Evolutionary conservation across 2,797 vertebrate genomes (phyloP).

Genomic region (Xerus rutilus): DNA sequence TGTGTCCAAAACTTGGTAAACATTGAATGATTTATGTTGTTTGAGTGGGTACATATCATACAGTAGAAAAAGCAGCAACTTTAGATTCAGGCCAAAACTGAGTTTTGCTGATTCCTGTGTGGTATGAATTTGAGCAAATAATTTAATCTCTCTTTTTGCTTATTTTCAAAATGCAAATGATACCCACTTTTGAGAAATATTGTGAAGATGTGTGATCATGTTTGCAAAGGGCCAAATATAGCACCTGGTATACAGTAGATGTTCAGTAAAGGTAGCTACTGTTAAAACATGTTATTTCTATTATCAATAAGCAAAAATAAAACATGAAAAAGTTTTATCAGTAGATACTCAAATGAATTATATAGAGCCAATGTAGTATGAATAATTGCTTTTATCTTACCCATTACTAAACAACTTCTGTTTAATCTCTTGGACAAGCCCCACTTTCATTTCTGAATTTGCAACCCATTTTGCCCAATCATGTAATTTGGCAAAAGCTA

Average conservation of each 20-base stretch:
- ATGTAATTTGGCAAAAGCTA: slow-evolving; percentile 15
- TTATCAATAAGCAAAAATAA: slow-evolving; percentile 19
- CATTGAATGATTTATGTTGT: background rate
- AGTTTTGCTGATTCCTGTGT: background rate
- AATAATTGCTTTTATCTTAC: background rate
- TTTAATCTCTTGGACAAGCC: background rate
- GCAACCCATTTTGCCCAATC: background rate
- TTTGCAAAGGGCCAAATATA: background rate
- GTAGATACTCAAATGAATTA: background rate
- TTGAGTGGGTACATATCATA: background rate
- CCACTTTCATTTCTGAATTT: background rate
- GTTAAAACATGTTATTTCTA: slow-evolving; percentile 1
- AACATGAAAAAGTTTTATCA: background rate
- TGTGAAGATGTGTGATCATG: background rate
- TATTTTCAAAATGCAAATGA: slow-evolving; percentile 44
- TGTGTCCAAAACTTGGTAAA: background rate
- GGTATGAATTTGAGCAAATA: background rate
- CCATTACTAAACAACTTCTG: background rate
- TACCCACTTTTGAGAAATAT: slow-evolving; percentile 8
- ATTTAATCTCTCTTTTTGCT: background rate
- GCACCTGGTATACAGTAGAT: background rate
- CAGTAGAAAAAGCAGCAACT: background rate
- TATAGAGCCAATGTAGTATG: background rate
- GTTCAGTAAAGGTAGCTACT: background rate
- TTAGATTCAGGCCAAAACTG: background rate